Conservation (phyloP, 2,113 vertebrate species). For the Axis porcinus region DNA sequence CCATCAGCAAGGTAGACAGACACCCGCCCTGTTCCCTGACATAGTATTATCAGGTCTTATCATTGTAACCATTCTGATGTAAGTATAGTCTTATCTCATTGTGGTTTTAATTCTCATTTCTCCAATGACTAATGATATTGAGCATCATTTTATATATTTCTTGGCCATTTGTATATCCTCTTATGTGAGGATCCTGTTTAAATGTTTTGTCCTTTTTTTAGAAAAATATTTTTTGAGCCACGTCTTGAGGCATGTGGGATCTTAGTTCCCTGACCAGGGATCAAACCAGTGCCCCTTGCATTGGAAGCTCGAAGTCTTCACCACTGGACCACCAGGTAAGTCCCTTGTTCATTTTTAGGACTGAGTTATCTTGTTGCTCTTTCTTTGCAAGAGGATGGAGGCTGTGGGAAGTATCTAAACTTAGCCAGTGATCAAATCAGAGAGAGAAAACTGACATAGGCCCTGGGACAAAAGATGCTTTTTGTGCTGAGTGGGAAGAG, state of each 20-base stretch:
- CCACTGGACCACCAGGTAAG: not conserved
- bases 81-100: not conserved
- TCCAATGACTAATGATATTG: not conserved
- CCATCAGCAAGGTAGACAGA: not conserved
- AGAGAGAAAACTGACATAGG: not conserved
- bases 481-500: not conserved
- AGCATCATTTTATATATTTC: not conserved
- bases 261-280: not conserved
- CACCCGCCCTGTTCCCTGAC: not conserved
- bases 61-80: not conserved
- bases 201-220: not conserved
- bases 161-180: not conserved
- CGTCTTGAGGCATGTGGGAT: not conserved
- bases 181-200: not conserved
- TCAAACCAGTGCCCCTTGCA: not conserved
- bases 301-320: not conserved
- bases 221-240: not conserved
- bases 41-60: not conserved
- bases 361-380: not conserved
- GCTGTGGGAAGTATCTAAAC: not conserved
- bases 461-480: not conserved
- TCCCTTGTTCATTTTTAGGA: not conserved
- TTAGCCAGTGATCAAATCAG: not conserved
- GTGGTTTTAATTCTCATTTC: not conserved
- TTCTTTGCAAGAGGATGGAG: not conserved